phyloP scores from a whole-genome alignment of 2,797 vertebrate genomes.

The Chlorospingus flavigularis region DNA sequence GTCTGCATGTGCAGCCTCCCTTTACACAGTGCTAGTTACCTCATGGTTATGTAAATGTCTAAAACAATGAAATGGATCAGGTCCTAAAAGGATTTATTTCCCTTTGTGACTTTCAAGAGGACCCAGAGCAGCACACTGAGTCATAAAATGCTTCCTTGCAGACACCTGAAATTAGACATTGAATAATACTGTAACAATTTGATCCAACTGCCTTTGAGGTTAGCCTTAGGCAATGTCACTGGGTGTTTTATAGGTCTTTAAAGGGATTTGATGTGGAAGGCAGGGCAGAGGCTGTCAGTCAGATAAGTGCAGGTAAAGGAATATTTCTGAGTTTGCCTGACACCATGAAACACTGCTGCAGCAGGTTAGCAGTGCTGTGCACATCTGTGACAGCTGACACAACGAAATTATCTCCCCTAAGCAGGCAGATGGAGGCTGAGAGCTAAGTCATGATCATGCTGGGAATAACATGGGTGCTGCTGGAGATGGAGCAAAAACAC shows the following conservation, averaged over 20 bases:
- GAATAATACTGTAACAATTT: not conserved
- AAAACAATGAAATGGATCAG: not conserved
- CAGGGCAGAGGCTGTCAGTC: not conserved
- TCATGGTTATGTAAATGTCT: not conserved
- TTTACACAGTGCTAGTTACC: not conserved
- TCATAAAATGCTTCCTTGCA: not conserved
- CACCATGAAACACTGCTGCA: not conserved
- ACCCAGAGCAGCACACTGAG: not conserved
- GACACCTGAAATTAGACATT: not conserved
- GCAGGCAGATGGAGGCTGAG: conserved; percentile 67
- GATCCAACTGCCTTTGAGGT: not conserved
- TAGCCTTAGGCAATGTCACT: not conserved
- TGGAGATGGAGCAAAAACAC: conserved; percentile 69
- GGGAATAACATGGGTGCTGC: conserved; percentile 77
- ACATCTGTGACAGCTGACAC: conserved; percentile 69
- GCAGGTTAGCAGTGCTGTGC: conserved; percentile 43
- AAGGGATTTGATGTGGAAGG: not conserved
- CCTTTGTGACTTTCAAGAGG: not conserved
- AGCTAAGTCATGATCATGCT: conserved; percentile 59
- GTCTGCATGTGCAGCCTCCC: not conserved
- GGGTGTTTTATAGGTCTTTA: not conserved
- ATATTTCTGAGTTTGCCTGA: not conserved
- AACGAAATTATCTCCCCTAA: conserved; percentile 80
- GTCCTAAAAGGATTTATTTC: not conserved
- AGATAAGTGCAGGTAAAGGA: not conserved